Base-by-base conservation (phyloP, 2,797 vertebrate species). In the Enteromius fasciolatus region DNA sequence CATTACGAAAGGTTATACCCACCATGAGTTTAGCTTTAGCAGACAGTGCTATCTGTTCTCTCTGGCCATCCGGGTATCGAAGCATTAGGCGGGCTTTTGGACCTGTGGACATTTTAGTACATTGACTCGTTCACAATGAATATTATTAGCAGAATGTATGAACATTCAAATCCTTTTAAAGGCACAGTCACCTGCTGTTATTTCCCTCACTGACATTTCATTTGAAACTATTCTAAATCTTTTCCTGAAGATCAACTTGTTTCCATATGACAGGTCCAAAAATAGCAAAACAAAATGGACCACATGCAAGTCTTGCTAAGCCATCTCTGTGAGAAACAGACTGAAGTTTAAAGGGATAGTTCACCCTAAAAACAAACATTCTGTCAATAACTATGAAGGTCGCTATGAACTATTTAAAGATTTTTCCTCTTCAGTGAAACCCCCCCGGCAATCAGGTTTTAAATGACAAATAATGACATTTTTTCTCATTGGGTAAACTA, bases 81-180 rank as follows among this genome's bases (percentile, higher is more conserved):
- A 99, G 95, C 98, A 99, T 99, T 89, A 99, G 92, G 85, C 96
- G 96, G 92, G 98, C 97, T 94, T 99, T 99, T 89, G 98, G 98
- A 94, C 98, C 98, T 99, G 87, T 72, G 57, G 66, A 48, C 18
- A 69, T 33, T 57, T 82, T 31, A 68, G 36, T 20, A 31, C 1
- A 80, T 69, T 23, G 9, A 25, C 57, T 41, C 4, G 28, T 20
- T 79, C 14, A 41, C 39, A 41, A 41, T 41, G 39, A 41, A 41
- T 3, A 11, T 41, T 41, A 41, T 41, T 41, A 41, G 41, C 41
- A 41, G 41, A 41, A 41, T 41, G 1, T 11, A 41, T 41, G 10
- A 41, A 41, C 41, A 0, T 41, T 41, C 9, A 41, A 41, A 41
- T 10, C 1, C 41, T 41, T 8, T 41, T 3, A 41, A 41, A 41